Base-by-base conservation (phyloP, 1,140 invertebrate species). In the Panulirus ornatus region DNA sequence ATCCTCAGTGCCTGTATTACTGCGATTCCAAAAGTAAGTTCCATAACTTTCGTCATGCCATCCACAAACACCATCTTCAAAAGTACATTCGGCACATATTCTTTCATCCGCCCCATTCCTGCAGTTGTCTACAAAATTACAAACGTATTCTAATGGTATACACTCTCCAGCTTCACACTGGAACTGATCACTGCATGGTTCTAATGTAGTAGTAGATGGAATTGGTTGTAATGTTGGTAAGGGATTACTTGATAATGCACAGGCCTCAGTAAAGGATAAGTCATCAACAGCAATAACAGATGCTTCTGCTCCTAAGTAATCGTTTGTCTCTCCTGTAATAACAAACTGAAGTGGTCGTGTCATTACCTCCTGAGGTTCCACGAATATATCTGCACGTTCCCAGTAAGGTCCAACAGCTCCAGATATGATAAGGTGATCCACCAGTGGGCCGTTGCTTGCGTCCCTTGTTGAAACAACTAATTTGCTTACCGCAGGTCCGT, bases 251-350 rank as follows among this genome's bases (percentile, higher is more conserved):
- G 82, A 84, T 5, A 63, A 30, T 38, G 14, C 40, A 79, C 88
- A 90, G 9, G 70, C 30, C 44, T 44, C 71, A 36, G 70, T 84
- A 42, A 90, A 90, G 38, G 88, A 90, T n/a, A 90, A 11, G 47
- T 90, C 88, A 85, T 90, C 88, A 54, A 90, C 51, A 19, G 88
- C 82, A 84, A 90, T 81, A n/a, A 90, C 82, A 42, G 88, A 84
- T 40, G 22, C 11, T 44, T 79, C 38, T n/a, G 42, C n/a, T 47
- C 40, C 63, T 66, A 19, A 19, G 66, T 38, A 66, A 63, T 84
- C 66, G 16, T 30, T 11, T 30, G 81, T 84, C 30, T 66, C 42
- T 34, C 51, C 88, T 42, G 70, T 70, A 16, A 90, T 79, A 38
- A 90, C 36, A 30, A 51, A 84, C 88, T 90, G 88, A 22, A 90